Conservation (phyloP, 2,797 vertebrate genomes). For the Capromys pilorides region DNA sequence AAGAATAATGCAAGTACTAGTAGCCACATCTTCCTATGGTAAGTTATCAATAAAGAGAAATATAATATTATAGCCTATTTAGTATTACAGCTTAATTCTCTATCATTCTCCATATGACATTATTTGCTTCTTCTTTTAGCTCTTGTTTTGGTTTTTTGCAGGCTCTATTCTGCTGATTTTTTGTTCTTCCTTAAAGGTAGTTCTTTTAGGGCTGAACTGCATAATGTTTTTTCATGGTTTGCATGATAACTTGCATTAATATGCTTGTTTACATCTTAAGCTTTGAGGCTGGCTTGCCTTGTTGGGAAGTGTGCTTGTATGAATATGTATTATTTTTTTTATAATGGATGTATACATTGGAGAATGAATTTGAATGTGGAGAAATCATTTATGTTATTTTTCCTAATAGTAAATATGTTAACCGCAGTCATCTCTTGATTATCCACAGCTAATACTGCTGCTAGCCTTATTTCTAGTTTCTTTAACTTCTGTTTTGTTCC, state of each 20-base stretch:
- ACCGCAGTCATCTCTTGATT: slow-evolving; percentile 77
- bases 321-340: slow-evolving; percentile 39
- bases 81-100: slow-evolving; percentile 9
- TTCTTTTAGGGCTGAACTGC: slow-evolving; percentile 76
- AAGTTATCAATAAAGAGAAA: slow-evolving; percentile 19
- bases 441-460: not conserved
- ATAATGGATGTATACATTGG: slow-evolving; percentile 39
- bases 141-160: slow-evolving; percentile 85
- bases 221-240: slow-evolving; percentile 74
- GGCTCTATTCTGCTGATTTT: slow-evolving; percentile 81
- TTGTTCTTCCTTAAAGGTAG: slow-evolving; percentile 87
- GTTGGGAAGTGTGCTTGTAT: slow-evolving; percentile 63
- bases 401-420: slow-evolving; percentile 61
- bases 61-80: not conserved
- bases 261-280: slow-evolving; percentile 57
- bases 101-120: slow-evolving; percentile 70
- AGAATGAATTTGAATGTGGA: slow-evolving; percentile 58
- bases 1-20: not conserved
- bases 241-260: slow-evolving; percentile 80
- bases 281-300: slow-evolving; percentile 68
- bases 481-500: slow-evolving; percentile 9
- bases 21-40: not conserved
- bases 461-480: not conserved
- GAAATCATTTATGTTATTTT: slow-evolving; percentile 57
- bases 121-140: slow-evolving; percentile 85